Evolutionary conservation across 2,113 vertebrate genomes (phyloP), one percentile per base, ranked within the genome.

Genomic region (Gasterosteus nipponicus): DNA sequence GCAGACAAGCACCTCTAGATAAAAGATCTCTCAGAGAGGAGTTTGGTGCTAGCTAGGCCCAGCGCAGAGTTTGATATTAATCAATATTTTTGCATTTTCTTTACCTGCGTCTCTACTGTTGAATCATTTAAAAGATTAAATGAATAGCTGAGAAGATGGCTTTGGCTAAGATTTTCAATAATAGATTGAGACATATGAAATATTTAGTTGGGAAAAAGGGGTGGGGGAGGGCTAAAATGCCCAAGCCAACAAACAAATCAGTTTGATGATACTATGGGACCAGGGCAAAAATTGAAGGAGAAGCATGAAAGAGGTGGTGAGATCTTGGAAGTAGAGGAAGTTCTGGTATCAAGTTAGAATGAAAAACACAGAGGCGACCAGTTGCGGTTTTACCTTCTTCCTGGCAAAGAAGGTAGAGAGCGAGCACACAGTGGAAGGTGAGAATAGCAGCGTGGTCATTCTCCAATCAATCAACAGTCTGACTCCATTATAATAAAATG

Each of bases 101-200:
- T 84, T 84, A 84, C 74, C 41, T 39, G 59, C 59, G 58, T 63
- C 57, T 46, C 58, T 2, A 41, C 76, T 82, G 65, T 70, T 91
- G 46, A 92, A 92, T 88, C 82, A 92, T 90, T 92, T 77, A 91
- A 18, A 78, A 44, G 86, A 85, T 60, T 83, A 90, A 91, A 91
- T 87, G 75, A 89, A 89, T 72, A 88, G 84, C 81, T 85, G 82
- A 90, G 77, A 76, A 77, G 75, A 75, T 70, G 77, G 80, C 78
- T 68, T 56, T 57, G 83, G 79, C 86, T 85, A 86, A 73, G 81
- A 80, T 79, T 88, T 91, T 94, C 86, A 92, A 94, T 94, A 92
- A 95, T 93, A 84, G 72, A 93, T 94, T 89, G 11, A 60, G 68
- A 90, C 88, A 79, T 78, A 86, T 92, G 18, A 88, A 94, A 93